Percentiles rank a stretch among this genome's conserved stretches.
These are phyloP conservation scores for Nemopilema nomurai DNA, from an alignment of 30 jellyfish, hydroid and myxozoan species.

Conservation along the genomic window DNA sequence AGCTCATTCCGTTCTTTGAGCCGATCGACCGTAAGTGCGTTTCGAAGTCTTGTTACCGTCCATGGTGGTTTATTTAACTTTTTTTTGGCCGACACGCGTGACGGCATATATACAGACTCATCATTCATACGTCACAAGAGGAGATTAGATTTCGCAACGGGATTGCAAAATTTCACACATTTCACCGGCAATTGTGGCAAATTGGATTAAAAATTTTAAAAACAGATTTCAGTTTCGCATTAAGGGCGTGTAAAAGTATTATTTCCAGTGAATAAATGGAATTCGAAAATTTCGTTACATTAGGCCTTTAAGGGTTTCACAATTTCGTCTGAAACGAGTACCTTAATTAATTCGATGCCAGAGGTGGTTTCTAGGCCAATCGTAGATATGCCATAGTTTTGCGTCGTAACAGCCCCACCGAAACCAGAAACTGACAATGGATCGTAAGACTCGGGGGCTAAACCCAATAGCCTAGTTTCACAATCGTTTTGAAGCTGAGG, in stretches of 20 bases:
- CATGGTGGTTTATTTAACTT: neutral
- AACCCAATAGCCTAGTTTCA: neutral
- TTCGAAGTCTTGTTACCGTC: neutral
- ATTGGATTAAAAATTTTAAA: no score
- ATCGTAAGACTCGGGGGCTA: no score
- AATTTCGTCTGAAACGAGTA: conserved; percentile 34
- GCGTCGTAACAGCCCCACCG: no score
- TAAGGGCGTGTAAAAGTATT: neutral
- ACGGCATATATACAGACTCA: neutral
- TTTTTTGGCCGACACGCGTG: neutral
- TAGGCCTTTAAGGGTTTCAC: conserved; percentile 15
- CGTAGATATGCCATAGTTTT: no score
- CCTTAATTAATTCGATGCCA: conserved; percentile 17
- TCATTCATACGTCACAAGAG: neutral
- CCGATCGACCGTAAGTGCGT: neutral
- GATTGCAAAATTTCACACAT: neutral
- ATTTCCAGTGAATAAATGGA: neutral
- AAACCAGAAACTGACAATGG: no score
- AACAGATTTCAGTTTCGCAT: neutral
- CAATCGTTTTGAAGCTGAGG: neutral
- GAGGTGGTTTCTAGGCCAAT: no score
- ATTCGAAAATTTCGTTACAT: neutral
- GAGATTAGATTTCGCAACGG: neutral
- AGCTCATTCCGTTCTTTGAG: conserved; percentile 3
- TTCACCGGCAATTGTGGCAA: neutral